These are phyloP conservation scores for Tangara arthus DNA, from an alignment of 2,797 vertebrate species.

Conservation along the genomic window DNA sequence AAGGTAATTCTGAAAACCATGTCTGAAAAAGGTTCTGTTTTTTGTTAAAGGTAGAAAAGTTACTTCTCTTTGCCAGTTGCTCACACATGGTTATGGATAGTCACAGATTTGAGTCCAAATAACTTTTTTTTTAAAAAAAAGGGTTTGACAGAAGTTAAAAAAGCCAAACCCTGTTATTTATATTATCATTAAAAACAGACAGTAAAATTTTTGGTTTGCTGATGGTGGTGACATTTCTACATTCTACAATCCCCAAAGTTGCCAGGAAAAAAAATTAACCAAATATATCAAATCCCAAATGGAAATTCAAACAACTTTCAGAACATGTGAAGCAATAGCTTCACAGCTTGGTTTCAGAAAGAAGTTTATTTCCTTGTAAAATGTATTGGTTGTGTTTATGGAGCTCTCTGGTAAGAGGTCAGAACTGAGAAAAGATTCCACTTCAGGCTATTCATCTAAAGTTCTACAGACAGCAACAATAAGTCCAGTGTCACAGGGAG, in stretches of 20 bases:
- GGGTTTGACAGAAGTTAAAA: background rate
- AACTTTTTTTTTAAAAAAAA: background rate
- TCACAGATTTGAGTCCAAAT: background rate
- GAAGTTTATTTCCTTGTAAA: background rate
- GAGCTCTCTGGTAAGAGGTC: background rate
- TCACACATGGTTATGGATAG: background rate
- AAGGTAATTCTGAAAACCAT: background rate
- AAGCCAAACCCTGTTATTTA: background rate
- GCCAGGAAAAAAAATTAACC: background rate
- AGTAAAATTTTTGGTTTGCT: background rate
- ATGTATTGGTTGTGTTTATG: background rate
- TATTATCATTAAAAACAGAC: background rate
- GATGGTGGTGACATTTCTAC: background rate
- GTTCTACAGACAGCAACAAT: background rate
- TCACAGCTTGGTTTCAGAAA: background rate
- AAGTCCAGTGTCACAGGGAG: background rate
- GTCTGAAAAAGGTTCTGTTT: background rate
- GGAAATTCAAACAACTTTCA: background rate
- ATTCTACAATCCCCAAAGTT: background rate
- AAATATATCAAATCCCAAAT: background rate
- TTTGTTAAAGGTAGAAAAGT: background rate
- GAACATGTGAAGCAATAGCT: background rate
- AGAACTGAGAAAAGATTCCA: background rate
- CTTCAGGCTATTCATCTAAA: background rate
- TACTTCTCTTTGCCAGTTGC: background rate